These are phyloP conservation scores for Selenia dentaria DNA, from an alignment of 2,888 invertebrate species.

Conservation along the genomic window DNA sequence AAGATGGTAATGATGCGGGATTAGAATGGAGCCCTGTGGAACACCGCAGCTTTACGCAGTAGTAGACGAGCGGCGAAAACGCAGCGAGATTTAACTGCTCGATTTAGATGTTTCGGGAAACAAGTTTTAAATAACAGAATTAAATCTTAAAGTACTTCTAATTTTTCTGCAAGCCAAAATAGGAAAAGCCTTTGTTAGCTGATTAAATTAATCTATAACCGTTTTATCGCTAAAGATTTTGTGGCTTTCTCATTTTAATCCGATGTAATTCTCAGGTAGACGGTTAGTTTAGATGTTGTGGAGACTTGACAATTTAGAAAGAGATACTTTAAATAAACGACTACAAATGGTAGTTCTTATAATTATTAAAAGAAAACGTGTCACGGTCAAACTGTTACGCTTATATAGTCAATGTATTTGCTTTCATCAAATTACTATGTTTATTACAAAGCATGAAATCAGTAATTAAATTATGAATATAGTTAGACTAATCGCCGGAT, in stretches of 20 bases:
- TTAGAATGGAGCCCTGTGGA: constrained; percentile 54
- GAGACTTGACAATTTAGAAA: no score
- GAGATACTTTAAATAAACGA: no score
- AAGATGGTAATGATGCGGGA: constrained; percentile 61
- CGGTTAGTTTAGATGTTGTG: no score
- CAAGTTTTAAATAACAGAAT: background rate
- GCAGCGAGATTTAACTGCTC: background rate
- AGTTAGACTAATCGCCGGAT: no score
- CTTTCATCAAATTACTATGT: no score
- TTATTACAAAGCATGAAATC: no score
- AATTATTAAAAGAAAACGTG: no score
- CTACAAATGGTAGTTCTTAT: no score
- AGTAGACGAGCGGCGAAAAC: constrained; percentile 38
- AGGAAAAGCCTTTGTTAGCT: background rate
- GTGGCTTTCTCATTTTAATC: background rate
- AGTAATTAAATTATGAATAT: no score
- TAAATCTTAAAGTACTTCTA: background rate
- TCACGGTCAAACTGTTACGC: no score
- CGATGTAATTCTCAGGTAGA: background rate
- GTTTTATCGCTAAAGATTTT: background rate
- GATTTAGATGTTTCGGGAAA: background rate
- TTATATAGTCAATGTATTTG: no score
- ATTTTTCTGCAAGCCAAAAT: background rate
- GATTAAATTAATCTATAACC: constrained; percentile 1
- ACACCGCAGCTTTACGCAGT: constrained; percentile 32